These are phyloP conservation scores for Drosophila lacicola DNA, from an alignment of 2,888 invertebrate genomes.

Conservation along the genomic window DNA sequence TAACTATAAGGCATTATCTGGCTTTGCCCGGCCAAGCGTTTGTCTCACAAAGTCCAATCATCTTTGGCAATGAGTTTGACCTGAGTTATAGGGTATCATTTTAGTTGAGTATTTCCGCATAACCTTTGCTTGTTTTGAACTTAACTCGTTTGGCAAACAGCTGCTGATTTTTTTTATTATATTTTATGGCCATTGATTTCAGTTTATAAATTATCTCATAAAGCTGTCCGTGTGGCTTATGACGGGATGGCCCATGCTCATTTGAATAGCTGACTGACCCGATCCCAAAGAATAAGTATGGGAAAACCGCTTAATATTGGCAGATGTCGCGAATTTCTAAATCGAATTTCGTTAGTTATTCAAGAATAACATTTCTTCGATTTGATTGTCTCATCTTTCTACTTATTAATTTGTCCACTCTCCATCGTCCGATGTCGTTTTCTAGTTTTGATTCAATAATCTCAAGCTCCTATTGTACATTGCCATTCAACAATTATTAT, in stretches of 20 bases:
- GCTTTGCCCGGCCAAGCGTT: too few species aligned
- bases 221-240: constrained; percentile 51
- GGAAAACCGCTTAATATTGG: constrained; percentile 42
- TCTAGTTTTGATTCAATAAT: constrained; percentile 25
- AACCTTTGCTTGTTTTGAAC: not conserved
- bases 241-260: constrained; percentile 31
- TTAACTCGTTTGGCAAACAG: constrained; percentile 19
- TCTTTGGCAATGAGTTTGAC: too few species aligned
- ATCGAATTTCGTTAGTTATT: constrained; percentile 12
- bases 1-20: too few species aligned
- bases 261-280: constrained; percentile 57
- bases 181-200: constrained; percentile 36
- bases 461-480: constrained; percentile 14
- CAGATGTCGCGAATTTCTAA: constrained; percentile 16
- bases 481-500: constrained; percentile 25
- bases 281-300: constrained; percentile 25
- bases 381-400: not conserved
- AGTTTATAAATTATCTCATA: constrained; percentile 60
- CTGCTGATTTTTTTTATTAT: constrained; percentile 6
- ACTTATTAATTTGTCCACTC: constrained; percentile 2
- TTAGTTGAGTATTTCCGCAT: not conserved
- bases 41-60: too few species aligned
- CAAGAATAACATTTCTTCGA: constrained; percentile 9
- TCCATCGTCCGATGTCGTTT: constrained; percentile 2
- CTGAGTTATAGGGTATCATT: constrained; percentile 2